Evolutionary conservation across 2,113 vertebrate genomes (phyloP).

Genomic region (Corydoras maculifer): DNA sequence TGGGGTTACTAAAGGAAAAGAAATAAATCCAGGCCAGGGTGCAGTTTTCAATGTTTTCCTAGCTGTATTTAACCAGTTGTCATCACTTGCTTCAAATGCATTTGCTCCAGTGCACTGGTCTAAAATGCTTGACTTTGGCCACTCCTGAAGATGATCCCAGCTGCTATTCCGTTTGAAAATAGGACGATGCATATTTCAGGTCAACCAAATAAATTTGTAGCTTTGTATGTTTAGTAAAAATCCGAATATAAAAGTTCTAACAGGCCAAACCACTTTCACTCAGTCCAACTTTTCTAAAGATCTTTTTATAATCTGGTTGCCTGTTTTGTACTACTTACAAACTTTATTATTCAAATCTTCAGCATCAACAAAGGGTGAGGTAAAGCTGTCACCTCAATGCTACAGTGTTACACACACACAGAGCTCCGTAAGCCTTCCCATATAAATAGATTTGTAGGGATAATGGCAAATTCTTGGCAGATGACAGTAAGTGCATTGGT

Average conservation of each 20-base stretch:
- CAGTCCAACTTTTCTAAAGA: neutral
- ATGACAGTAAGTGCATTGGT: constrained; percentile 19
- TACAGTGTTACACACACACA: constrained; percentile 15
- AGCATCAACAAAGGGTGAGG: constrained; percentile 26
- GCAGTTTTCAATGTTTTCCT: constrained; percentile 14
- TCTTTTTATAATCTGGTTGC: constrained; percentile 18
- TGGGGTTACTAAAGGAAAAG: constrained; percentile 20
- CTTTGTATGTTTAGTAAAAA: neutral
- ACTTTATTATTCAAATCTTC: neutral
- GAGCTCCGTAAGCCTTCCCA: constrained; percentile 3
- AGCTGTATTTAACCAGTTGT: constrained; percentile 28
- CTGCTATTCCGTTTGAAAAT: constrained; percentile 21
- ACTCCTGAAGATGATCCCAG: constrained; percentile 20
- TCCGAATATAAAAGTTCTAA: neutral
- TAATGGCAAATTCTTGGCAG: constrained; percentile 42
- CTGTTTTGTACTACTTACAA: neutral
- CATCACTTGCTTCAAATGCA: constrained; percentile 1
- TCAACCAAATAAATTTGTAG: neutral
- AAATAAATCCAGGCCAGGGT: constrained; percentile 16
- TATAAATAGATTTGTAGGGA: constrained; percentile 26
- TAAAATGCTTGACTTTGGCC: constrained; percentile 21
- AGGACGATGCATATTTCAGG: constrained; percentile 28
- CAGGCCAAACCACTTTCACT: neutral
- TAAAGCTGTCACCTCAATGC: constrained; percentile 24
- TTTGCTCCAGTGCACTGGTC: neutral